A percentile compares a stretch with the other conserved stretches of the same genome.
Evolutionary conservation across 2,888 invertebrate genomes (phyloP).

Genomic region (Spodoptera picta): DNA sequence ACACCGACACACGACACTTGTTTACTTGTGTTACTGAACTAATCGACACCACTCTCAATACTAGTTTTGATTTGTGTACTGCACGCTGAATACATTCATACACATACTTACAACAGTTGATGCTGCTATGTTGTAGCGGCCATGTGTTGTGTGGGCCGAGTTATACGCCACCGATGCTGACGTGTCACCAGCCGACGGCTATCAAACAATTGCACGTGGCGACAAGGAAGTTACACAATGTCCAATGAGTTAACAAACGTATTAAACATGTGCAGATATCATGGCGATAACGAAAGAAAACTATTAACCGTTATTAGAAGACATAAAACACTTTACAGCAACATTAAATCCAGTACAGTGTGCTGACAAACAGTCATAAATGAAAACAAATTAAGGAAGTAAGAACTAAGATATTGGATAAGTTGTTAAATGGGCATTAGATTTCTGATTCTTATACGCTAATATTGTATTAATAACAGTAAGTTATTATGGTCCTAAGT

Average conservation of each 20-base stretch:
- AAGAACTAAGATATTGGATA: constrained; percentile 39
- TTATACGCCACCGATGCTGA: constrained; percentile 4
- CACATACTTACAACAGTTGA: constrained; percentile 7
- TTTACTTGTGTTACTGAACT: constrained; percentile 15
- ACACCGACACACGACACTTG: constrained; percentile 28
- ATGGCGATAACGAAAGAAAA: constrained; percentile 9
- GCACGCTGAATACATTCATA: too few species aligned
- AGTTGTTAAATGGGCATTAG: constrained; percentile 38
- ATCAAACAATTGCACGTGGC: constrained; percentile 25
- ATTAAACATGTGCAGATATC: constrained; percentile 10
- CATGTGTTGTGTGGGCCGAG: constrained; percentile 11
- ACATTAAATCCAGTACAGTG: constrained; percentile 22
- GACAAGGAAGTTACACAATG: constrained; percentile 28
- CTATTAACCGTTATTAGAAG: constrained; percentile 34
- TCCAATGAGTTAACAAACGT: constrained; percentile 15
- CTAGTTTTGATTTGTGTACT: neutral
- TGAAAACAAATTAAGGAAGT: constrained; percentile 58
- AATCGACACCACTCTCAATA: constrained; percentile 3
- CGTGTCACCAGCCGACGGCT: constrained; percentile 9
- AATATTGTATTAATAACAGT: constrained; percentile 53
- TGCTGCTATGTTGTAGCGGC: neutral
- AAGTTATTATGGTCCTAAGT: constrained; percentile 39
- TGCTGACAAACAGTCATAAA: constrained; percentile 43
- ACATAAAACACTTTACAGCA: constrained; percentile 44
- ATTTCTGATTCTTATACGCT: constrained; percentile 48